Evolutionary conservation across 2,888 invertebrate genomes (phyloP).

Genomic region (Andrena flavipes): DNA sequence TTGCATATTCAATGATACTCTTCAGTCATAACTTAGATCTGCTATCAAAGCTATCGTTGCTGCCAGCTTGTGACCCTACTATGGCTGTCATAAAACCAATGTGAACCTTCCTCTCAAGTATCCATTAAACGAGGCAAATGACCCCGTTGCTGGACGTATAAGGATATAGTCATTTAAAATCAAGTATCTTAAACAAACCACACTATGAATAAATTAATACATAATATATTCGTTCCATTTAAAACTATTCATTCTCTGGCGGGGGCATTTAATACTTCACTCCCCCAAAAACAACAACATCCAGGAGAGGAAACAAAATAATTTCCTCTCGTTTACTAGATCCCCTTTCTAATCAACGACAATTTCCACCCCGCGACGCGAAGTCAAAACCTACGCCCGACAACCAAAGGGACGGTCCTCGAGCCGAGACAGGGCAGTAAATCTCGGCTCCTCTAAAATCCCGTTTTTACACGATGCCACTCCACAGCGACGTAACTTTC

Average conservation of each 20-base stretch:
- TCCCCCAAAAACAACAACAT: neutral
- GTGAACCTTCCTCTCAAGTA: neutral
- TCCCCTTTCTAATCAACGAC: neutral
- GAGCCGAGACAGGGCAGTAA: neutral
- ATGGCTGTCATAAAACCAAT: constrained; percentile 24
- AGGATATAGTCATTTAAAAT: no score
- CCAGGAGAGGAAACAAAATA: constrained; percentile 3
- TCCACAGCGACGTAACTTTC: constrained; percentile 2
- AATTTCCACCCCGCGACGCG: neutral
- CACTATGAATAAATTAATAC: no score
- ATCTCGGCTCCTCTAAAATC: constrained; percentile 10
- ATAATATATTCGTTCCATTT: no score
- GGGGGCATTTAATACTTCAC: neutral
- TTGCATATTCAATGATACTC: neutral
- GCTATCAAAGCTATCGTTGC: neutral
- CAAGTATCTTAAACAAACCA: no score
- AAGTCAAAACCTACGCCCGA: no score
- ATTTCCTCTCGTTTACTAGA: constrained; percentile 1
- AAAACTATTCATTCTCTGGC: no score
- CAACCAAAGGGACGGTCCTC: neutral
- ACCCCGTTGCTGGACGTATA: no score
- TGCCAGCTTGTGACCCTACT: constrained; percentile 3
- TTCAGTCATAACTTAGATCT: no score
- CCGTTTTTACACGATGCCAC: neutral
- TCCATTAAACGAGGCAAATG: constrained; percentile 15